These are phyloP conservation scores for Diploptera punctata DNA, from an alignment of 2,888 invertebrate genomes.

Conservation along the genomic window DNA sequence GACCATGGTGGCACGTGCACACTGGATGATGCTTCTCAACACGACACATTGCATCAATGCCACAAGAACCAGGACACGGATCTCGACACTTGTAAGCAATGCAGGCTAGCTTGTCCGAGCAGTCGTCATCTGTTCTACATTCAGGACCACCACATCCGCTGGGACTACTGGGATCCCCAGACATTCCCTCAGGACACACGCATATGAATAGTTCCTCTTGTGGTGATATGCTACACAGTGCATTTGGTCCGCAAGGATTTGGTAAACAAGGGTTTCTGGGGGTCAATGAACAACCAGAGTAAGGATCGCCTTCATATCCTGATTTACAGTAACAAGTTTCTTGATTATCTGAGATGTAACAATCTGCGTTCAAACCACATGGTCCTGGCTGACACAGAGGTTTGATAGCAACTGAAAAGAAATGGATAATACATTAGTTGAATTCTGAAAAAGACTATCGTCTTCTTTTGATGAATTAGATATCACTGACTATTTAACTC, in stretches of 20 bases:
- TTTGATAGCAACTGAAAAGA: slow-evolving; percentile 63
- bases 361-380: slow-evolving; percentile 83
- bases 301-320: slow-evolving; percentile 81
- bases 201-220: slow-evolving; percentile 73
- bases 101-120: slow-evolving; percentile 73
- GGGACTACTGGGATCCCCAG: slow-evolving; percentile 76
- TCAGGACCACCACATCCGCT: slow-evolving; percentile 78
- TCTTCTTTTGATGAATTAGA: too few species aligned
- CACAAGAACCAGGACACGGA: slow-evolving; percentile 84
- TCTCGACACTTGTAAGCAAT: slow-evolving; percentile 81
- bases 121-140: slow-evolving; percentile 82
- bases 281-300: slow-evolving; percentile 74
- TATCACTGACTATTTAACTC: too few species aligned
- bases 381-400: slow-evolving; percentile 81
- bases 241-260: slow-evolving; percentile 82
- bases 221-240: slow-evolving; percentile 71
- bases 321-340: slow-evolving; percentile 84
- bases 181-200: slow-evolving; percentile 74
- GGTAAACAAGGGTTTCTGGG: slow-evolving; percentile 75
- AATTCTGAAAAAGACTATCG: too few species aligned
- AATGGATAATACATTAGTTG: too few species aligned
- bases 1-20: slow-evolving; percentile 74
- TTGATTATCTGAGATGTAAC: slow-evolving; percentile 75
- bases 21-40: slow-evolving; percentile 82
- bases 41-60: slow-evolving; percentile 73